Conservation (phyloP, 2,888 invertebrate species). For the Drosophila infuscata region DNA sequence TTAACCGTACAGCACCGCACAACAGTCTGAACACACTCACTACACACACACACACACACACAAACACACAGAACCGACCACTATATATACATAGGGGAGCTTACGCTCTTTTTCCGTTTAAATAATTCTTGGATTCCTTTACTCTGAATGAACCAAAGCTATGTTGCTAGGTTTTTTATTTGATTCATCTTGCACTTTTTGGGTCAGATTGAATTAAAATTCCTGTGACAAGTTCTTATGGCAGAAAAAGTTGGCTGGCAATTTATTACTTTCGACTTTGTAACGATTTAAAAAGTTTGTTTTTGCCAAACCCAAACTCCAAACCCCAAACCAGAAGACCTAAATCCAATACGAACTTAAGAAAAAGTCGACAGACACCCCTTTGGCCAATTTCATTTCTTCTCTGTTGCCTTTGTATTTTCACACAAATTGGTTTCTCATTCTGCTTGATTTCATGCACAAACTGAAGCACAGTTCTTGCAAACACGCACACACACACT, state of each 20-base stretch:
- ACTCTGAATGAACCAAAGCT: slow-evolving; percentile 50
- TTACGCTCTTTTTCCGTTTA: slow-evolving; percentile 65
- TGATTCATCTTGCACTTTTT: slow-evolving; percentile 26
- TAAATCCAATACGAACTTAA: slow-evolving; percentile 40
- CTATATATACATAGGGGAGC: neutral
- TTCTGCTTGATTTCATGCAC: slow-evolving; percentile 78
- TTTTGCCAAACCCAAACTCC: slow-evolving; percentile 41
- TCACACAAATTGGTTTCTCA: slow-evolving; percentile 74
- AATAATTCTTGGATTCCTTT: slow-evolving; percentile 60
- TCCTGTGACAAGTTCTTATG: slow-evolving; percentile 42
- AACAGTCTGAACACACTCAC: slow-evolving; percentile 9
- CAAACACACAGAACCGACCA: slow-evolving; percentile 1
- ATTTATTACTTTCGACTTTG: slow-evolving; percentile 65
- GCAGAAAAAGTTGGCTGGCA: slow-evolving; percentile 46
- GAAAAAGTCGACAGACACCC: slow-evolving; percentile 27
- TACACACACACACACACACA: slow-evolving; percentile 14
- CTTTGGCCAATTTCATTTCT: slow-evolving; percentile 69
- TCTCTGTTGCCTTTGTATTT: slow-evolving; percentile 56
- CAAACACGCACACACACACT: slow-evolving; percentile 40
- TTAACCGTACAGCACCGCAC: slow-evolving; percentile 51
- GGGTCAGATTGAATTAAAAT: slow-evolving; percentile 57
- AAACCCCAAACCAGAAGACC: slow-evolving; percentile 11
- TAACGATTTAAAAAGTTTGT: slow-evolving; percentile 65
- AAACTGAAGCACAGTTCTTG: slow-evolving; percentile 61
- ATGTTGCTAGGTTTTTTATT: slow-evolving; percentile 39